Percentiles rank a stretch among this genome's conserved stretches.
Evolutionary conservation across 2,888 invertebrate genomes (phyloP).

Genomic region (Eupithecia vulgata): DNA sequence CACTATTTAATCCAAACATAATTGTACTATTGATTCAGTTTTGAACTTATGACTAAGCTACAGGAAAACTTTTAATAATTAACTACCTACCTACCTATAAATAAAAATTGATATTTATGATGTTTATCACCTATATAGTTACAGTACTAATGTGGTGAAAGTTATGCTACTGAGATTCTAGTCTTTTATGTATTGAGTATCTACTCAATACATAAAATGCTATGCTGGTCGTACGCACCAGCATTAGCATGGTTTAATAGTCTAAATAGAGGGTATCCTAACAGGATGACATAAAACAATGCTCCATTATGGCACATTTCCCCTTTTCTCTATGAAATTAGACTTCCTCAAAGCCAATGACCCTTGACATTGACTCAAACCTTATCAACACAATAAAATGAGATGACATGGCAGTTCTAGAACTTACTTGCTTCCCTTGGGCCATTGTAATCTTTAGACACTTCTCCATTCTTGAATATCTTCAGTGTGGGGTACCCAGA

Average conservation of each 20-base stretch:
- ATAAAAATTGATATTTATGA: too few relatives aligned
- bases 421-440: slow-evolving; percentile 93
- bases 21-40: background rate
- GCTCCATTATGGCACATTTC: background rate
- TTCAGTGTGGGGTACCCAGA: slow-evolving; percentile 98
- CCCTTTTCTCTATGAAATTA: background rate
- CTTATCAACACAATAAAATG: slow-evolving; percentile 15
- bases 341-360: background rate
- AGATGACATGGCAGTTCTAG: slow-evolving; percentile 44
- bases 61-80: background rate
- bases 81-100: too few relatives aligned
- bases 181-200: background rate
- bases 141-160: background rate
- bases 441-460: slow-evolving; percentile 96
- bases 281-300: background rate
- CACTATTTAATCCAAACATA: too few relatives aligned
- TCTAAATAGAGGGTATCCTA: background rate
- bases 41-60: background rate
- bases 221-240: too few relatives aligned
- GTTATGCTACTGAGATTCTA: background rate
- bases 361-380: slow-evolving; percentile 10
- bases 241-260: background rate
- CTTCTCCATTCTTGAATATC: slow-evolving; percentile 95
- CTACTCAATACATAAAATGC: too few relatives aligned
- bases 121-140: too few relatives aligned